Percentiles rank a stretch among this genome's conserved stretches.
phyloP scores from a whole-genome alignment of 2,888 invertebrate genomes.

The Strigamia crassipes region DNA sequence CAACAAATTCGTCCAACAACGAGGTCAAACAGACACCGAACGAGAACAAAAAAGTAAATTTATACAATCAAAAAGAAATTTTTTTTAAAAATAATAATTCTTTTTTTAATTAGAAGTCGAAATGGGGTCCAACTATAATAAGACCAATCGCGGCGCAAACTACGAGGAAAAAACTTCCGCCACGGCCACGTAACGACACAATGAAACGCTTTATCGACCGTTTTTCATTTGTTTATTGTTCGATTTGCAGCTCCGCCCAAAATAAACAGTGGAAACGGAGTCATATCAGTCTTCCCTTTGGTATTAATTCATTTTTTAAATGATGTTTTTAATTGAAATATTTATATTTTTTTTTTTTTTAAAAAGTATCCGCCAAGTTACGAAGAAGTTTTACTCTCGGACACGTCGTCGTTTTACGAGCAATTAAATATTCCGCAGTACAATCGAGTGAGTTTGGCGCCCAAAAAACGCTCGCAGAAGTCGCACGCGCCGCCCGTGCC shows the following conservation, averaged over 20 bases:
- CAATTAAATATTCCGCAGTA: background rate
- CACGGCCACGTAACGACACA: background rate
- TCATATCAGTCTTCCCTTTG: background rate
- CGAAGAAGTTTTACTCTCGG: background rate
- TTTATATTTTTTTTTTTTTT: too few relatives aligned
- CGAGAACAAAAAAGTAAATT: background rate
- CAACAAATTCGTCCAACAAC: background rate
- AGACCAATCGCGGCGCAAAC: background rate
- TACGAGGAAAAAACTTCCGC: background rate
- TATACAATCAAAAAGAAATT: background rate
- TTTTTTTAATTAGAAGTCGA: background rate
- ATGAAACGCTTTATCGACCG: background rate
- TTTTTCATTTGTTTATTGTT: background rate
- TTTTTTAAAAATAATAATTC: too few relatives aligned
- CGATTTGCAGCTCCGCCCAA: background rate
- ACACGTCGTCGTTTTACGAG: background rate
- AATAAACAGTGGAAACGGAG: background rate
- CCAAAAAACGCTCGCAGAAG: background rate
- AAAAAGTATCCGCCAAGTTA: slow-evolving; percentile 24
- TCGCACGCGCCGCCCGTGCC: background rate
- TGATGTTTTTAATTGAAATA: too few relatives aligned
- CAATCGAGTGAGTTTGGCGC: background rate
- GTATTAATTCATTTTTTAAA: background rate
- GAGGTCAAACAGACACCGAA: background rate
- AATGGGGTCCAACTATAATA: slow-evolving; percentile 6